These are phyloP conservation scores for Drosophila mauritiana DNA, from an alignment of 1,140 invertebrate species.

Conservation along the genomic window DNA sequence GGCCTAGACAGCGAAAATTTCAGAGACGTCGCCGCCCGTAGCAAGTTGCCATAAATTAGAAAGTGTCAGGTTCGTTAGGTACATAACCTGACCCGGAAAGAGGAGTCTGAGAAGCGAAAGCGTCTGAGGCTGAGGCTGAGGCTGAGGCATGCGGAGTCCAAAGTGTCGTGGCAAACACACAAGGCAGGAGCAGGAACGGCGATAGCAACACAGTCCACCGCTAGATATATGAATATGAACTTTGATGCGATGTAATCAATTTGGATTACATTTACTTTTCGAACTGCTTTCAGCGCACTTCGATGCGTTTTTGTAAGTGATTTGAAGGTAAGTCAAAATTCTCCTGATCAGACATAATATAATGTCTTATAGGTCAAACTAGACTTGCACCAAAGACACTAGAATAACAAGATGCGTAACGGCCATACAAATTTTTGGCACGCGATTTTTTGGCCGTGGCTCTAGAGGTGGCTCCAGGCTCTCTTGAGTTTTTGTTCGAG, in stretches of 20 bases:
- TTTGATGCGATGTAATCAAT: rapidly evolving
- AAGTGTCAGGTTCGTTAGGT: conserved; percentile 84
- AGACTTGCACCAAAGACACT: too few relatives aligned
- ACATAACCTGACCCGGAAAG: conserved; percentile 83
- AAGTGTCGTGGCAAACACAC: neutral
- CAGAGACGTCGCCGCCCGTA: conserved; percentile 18
- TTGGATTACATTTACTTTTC: too few relatives aligned
- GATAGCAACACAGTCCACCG: conserved; percentile 9
- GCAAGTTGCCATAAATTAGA: conserved; percentile 78
- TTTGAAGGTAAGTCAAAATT: too few relatives aligned
- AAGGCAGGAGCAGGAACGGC: conserved; percentile 2
- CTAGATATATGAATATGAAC: neutral
- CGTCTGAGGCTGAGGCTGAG: neutral
- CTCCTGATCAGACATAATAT: too few relatives aligned
- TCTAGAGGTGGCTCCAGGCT: too few relatives aligned
- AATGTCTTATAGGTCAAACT: too few relatives aligned
- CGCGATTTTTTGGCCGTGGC: too few relatives aligned
- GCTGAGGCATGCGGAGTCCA: neutral
- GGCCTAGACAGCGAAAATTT: conserved; percentile 53
- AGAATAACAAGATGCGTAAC: too few relatives aligned
- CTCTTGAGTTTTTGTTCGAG: too few relatives aligned
- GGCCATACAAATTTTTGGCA: too few relatives aligned
- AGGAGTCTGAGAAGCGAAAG: conserved; percentile 19
- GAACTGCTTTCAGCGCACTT: too few relatives aligned
- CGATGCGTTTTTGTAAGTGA: too few relatives aligned